These are phyloP conservation scores for Beris chalybata DNA, from an alignment of 2,888 invertebrate species.

Conservation along the genomic window DNA sequence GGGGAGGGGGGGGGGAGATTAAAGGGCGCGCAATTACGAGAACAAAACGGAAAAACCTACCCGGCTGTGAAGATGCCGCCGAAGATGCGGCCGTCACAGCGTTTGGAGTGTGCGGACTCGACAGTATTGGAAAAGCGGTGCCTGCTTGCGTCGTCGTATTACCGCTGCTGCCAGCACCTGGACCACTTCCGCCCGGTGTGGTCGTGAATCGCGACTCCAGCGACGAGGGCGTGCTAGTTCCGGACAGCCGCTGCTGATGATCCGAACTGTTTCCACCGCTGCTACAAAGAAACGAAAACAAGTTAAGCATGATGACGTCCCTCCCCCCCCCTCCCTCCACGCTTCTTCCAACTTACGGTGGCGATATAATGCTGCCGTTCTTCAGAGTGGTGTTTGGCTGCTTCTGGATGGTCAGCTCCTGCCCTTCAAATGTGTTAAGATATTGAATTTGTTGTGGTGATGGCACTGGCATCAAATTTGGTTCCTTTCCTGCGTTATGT, in stretches of 20 bases:
- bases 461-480: constrained; percentile 92
- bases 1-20: not conserved
- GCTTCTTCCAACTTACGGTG: too few relatives aligned
- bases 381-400: constrained; percentile 86
- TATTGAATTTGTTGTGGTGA: constrained; percentile 96
- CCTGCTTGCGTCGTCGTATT: constrained; percentile 8
- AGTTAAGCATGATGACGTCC: too few relatives aligned
- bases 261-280: constrained; percentile 22
- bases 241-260: constrained; percentile 52
- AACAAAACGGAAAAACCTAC: not conserved
- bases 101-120: constrained; percentile 56
- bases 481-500: constrained; percentile 67
- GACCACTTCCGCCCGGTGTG: constrained; percentile 57
- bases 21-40: not conserved
- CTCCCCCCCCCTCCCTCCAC: too few relatives aligned
- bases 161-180: constrained; percentile 47
- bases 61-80: not conserved
- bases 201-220: constrained; percentile 50
- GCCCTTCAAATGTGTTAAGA: constrained; percentile 93
- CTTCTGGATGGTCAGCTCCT: constrained; percentile 94
- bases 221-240: constrained; percentile 57
- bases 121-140: constrained; percentile 54
- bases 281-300: too few relatives aligned
- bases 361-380: constrained; percentile 59
- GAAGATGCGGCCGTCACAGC: constrained; percentile 25